Evolutionary conservation across 2,888 invertebrate genomes (phyloP).

Genomic region (Heliconius ethilla): DNA sequence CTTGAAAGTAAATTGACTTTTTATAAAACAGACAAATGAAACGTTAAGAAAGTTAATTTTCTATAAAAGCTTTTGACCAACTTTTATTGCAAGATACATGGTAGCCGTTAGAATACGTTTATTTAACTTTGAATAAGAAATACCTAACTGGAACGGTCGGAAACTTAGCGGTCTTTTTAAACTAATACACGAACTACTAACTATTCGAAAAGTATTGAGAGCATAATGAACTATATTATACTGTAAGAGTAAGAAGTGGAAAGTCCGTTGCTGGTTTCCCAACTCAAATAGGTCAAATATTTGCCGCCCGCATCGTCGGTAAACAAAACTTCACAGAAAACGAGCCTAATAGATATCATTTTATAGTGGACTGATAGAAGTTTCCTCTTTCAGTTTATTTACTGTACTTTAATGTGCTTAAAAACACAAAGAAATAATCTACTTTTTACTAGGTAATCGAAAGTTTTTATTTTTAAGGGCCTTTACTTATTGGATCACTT

Average conservation of each 20-base stretch:
- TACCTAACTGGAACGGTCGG: slow-evolving; percentile 16
- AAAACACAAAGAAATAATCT: too few relatives aligned
- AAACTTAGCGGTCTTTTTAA: slow-evolving; percentile 26
- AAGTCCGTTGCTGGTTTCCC: slow-evolving; percentile 39
- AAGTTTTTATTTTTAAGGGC: too few relatives aligned
- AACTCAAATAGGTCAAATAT: slow-evolving; percentile 45
- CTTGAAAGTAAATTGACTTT: neutral
- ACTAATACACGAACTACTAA: slow-evolving; percentile 20
- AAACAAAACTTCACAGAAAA: slow-evolving; percentile 29
- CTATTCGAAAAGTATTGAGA: slow-evolving; percentile 19
- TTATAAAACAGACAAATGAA: neutral
- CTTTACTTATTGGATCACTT: too few relatives aligned
- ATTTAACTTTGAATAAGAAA: slow-evolving; percentile 28
- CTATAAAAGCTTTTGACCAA: neutral
- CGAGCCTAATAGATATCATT: slow-evolving; percentile 21
- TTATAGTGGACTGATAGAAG: neutral
- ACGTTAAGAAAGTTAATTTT: slow-evolving; percentile 5
- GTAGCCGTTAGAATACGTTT: slow-evolving; percentile 21
- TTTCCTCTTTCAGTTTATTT: neutral
- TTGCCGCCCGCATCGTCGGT: slow-evolving; percentile 39
- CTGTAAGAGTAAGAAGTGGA: slow-evolving; percentile 38
- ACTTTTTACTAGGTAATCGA: too few relatives aligned
- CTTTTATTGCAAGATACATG: slow-evolving; percentile 18
- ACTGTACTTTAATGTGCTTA: neutral
- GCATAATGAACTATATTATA: slow-evolving; percentile 26